phyloP scores from a whole-genome alignment of 2,113 vertebrate genomes.

The Diphyllodes magnificus region DNA sequence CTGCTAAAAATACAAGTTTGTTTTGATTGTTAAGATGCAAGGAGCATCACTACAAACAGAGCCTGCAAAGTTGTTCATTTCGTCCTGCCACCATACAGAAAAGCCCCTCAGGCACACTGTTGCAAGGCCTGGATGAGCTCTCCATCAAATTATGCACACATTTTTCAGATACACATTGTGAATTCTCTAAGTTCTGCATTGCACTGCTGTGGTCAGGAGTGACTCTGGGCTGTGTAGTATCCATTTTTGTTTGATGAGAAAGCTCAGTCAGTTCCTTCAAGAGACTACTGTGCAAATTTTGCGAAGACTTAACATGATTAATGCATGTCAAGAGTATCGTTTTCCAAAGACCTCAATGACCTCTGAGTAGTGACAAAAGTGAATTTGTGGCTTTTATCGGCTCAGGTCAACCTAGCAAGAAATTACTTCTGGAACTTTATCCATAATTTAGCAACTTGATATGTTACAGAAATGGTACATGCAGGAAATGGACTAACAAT shows the following conservation, averaged over 20 bases:
- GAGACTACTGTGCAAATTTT: background rate
- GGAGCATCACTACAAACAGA: background rate
- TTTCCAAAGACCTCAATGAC: background rate
- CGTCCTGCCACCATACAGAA: background rate
- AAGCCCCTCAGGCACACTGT: background rate
- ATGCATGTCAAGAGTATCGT: background rate
- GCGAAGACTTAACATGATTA: background rate
- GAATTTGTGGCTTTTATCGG: background rate
- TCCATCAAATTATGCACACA: fast-evolving
- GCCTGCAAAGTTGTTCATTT: background rate
- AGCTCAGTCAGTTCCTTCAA: background rate
- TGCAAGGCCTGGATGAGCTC: background rate
- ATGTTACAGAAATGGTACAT: fast-evolving
- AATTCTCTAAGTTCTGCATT: background rate
- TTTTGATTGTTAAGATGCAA: background rate
- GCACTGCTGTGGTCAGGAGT: background rate
- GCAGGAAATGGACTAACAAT: background rate
- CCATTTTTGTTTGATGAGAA: background rate
- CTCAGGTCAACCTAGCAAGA: background rate
- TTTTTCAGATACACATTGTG: background rate
- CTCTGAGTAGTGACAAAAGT: background rate
- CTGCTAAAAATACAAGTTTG: background rate
- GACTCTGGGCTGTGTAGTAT: background rate
- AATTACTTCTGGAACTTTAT: background rate
- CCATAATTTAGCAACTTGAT: background rate